Conservation (phyloP, 2,113 vertebrate genomes). For the Scomber colias region DNA sequence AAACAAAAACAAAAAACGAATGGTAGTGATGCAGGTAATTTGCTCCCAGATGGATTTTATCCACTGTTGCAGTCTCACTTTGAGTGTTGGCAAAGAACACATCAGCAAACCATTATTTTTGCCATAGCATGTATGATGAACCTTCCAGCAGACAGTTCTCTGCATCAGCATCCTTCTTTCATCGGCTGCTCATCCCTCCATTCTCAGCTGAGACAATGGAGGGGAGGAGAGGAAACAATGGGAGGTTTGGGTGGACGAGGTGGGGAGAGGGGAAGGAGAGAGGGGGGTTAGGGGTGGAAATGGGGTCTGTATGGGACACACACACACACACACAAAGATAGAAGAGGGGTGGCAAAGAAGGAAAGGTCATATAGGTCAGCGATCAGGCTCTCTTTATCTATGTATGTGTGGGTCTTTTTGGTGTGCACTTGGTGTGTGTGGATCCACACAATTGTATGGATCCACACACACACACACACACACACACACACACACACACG, state of each 20-base stretch:
- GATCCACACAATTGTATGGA: constrained; percentile 31
- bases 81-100: constrained; percentile 50
- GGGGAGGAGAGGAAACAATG: constrained; percentile 69
- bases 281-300: constrained; percentile 39
- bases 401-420: constrained; percentile 41
- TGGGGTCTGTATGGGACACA: constrained; percentile 31
- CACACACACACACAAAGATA: constrained; percentile 64
- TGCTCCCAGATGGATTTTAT: constrained; percentile 53
- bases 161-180: constrained; percentile 67
- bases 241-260: constrained; percentile 60
- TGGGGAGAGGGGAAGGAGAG: constrained; percentile 54
- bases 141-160: constrained; percentile 51
- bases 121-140: constrained; percentile 36
- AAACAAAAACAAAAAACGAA: constrained; percentile 14
- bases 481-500: constrained; percentile 24
- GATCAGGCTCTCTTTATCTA: constrained; percentile 68
- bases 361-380: constrained; percentile 76
- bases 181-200: constrained; percentile 67
- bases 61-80: constrained; percentile 52
- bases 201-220: constrained; percentile 81
- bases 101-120: constrained; percentile 42
- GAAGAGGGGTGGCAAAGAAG: constrained; percentile 62
- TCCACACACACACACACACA: constrained; percentile 9
- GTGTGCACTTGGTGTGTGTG: constrained; percentile 25
- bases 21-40: constrained; percentile 41